Base-by-base conservation (phyloP, 2,888 invertebrate species). In the Eupeodes latifasciatus region DNA sequence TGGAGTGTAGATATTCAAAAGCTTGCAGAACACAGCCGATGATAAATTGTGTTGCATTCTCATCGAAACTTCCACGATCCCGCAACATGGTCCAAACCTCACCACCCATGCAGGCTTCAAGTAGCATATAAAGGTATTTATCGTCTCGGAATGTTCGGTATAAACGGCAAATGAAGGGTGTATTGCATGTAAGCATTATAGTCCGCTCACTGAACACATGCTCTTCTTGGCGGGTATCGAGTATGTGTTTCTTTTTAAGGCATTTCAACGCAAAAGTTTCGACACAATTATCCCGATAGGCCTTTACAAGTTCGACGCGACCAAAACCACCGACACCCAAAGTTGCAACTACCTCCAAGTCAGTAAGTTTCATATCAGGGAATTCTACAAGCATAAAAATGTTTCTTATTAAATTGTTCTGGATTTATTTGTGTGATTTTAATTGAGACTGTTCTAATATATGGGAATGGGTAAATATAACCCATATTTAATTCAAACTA, bases 321-420 rank as follows among this genome's bases (percentile, higher is more conserved):
- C 98, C 98, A 91, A 98, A 98, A 3, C 98, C 99, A 9, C 99
- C 99, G 16, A 98, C 96, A 2, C 99, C 99, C 90, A 99, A 94
- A 0, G 98, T 98, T 61, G 97, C 96, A 5, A 97, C 94, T 64
- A 96, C 95, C 91, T 97, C 96, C 90, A 99, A 94, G 91, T 98
- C 97, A 47, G 95, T 95, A 27, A 99, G 94, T 80, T 96, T 95
- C 53, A 99, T 94, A 80, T 96, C 95, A 51, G 95, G 95, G 92
- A 95, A 96, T 92, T 96, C 96, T 95, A 66, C 0, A 72, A 66
- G 1, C 47, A 67, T 14, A 27, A 11, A 11, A 10, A 47, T 47
- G 0, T 34, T 57, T 27, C 27, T 27, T 5, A 5, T 11, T 5
- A 2, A 4, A 44, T 27, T 27, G 27, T 27, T 27, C 27, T 27